Evolutionary conservation across 2,888 invertebrate genomes (phyloP).

Genomic region (Spodoptera picta): DNA sequence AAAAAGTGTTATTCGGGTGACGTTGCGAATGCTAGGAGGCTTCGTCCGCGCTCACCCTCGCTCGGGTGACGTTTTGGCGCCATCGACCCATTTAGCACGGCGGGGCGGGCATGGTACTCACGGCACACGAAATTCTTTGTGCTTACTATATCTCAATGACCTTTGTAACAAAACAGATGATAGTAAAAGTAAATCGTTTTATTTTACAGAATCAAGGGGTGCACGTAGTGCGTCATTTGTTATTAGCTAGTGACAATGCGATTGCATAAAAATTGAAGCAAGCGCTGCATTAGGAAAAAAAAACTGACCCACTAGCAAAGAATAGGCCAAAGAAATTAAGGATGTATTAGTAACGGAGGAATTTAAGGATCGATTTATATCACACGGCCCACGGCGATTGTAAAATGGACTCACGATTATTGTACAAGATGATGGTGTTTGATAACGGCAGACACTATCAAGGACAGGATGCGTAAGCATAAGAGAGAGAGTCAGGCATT

Average conservation of each 20-base stretch:
- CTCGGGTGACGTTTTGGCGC: conserved; percentile 85
- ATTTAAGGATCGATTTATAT: conserved; percentile 83
- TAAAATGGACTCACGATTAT: conserved; percentile 87
- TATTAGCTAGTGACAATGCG: conserved; percentile 85
- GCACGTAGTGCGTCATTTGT: conserved; percentile 85
- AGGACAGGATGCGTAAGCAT: conserved; percentile 87
- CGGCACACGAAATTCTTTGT: conserved; percentile 73
- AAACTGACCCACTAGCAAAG: conserved; percentile 81
- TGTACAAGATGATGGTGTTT: conserved; percentile 81
- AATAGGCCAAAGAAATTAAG: conserved; percentile 87
- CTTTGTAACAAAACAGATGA: conserved; percentile 71
- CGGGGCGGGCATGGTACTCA: conserved; percentile 78
- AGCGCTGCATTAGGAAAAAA: conserved; percentile 73
- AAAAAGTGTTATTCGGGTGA: conserved; percentile 54
- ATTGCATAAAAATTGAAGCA: conserved; percentile 81
- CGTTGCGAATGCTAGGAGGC: conserved; percentile 56
- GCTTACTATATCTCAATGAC: conserved; percentile 71
- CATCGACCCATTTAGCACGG: conserved; percentile 86
- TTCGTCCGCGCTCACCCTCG: conserved; percentile 68
- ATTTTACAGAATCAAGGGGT: conserved; percentile 85
- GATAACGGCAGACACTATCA: conserved; percentile 79
- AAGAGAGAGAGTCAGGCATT: conserved; percentile 84
- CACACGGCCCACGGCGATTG: conserved; percentile 86
- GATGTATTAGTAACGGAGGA: conserved; percentile 83
- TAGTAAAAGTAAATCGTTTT: conserved; percentile 67